Base-by-base conservation (phyloP, 2,888 invertebrate species). In the Desoria tigrina region DNA sequence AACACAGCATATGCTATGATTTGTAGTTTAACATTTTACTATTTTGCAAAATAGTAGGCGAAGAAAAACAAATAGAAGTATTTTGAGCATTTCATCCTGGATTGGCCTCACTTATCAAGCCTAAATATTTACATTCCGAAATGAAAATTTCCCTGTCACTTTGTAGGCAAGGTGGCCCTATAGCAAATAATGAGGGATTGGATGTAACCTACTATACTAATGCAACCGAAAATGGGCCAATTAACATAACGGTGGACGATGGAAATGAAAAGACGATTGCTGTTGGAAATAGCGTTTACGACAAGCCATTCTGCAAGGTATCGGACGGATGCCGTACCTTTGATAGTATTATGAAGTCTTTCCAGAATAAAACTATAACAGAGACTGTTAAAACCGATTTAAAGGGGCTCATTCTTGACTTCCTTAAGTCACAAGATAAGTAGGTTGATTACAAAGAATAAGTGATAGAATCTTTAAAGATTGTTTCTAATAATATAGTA, bases 241-340 rank as follows among this genome's bases (percentile, higher is more conserved):
- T n/a, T n/a, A n/a, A n/a, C n/a, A n/a, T n/a, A n/a, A n/a, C n/a
- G n/a, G n/a, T n/a, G n/a, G n/a, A n/a, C n/a, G n/a, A n/a, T n/a
- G n/a, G n/a, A 26, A 28, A 14, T 27, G 28, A 55, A 55, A n/a
- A n/a, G n/a, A n/a, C n/a, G n/a, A n/a, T 69, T 61, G 71, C 65
- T n/a, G 60, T 74, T 16, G 71, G 74, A 26, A 74, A 74, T 51
- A 70, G 71, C 37, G 23, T 61, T 26, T 55, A 61, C 27, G 65
- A 67, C 42, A 67, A 55, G 16, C 71, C 72, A 14, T 74, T 72
- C 54, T 57, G 51, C 37, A 74, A 72, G 58, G 72, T 72, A 6
- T 54, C 45, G 26, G 55, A 49, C 23, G 72, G 74, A 42, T 60
- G 64, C 37, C 27, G 54, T 7, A 42, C 51, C 28, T 74, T 72